phyloP scores from a whole-genome alignment of 2,113 vertebrate genomes.

The Dasyornis broadbenti region DNA sequence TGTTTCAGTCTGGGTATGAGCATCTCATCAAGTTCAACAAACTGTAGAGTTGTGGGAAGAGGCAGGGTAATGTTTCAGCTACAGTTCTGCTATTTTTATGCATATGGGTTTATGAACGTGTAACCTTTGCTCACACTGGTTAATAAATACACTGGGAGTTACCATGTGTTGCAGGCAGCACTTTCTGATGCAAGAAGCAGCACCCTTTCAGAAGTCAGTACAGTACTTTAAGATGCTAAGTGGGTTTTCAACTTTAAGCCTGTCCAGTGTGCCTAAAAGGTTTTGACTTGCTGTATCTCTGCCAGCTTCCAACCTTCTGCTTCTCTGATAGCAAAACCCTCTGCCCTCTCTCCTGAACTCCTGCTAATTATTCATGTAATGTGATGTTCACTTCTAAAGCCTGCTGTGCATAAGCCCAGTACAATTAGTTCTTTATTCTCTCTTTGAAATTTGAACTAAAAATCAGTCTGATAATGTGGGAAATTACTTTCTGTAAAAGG shows the following conservation, averaged over 20 bases:
- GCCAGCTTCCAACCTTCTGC: background rate
- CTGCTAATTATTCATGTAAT: background rate
- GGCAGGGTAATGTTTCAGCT: background rate
- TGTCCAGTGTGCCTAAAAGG: background rate
- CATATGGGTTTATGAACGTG: background rate
- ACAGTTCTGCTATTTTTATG: background rate
- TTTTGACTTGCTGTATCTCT: background rate
- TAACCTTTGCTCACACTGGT: constrained; percentile 24
- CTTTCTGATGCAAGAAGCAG: background rate
- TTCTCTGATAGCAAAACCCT: background rate
- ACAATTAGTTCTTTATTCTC: background rate
- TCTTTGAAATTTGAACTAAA: background rate
- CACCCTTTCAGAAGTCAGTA: background rate
- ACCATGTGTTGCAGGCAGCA: background rate
- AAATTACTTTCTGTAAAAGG: background rate
- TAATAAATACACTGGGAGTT: constrained; percentile 1
- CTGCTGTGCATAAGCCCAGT: background rate
- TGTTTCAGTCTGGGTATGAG: background rate
- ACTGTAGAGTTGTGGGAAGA: background rate
- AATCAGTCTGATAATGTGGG: background rate
- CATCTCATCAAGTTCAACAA: background rate
- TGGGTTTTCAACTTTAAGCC: background rate
- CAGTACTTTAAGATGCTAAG: background rate
- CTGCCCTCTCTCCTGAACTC: background rate
- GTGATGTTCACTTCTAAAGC: background rate